Percentiles rank a stretch among this genome's conserved stretches.
Conservation (phyloP, 2,113 vertebrate species). For the Amia ocellicauda region DNA sequence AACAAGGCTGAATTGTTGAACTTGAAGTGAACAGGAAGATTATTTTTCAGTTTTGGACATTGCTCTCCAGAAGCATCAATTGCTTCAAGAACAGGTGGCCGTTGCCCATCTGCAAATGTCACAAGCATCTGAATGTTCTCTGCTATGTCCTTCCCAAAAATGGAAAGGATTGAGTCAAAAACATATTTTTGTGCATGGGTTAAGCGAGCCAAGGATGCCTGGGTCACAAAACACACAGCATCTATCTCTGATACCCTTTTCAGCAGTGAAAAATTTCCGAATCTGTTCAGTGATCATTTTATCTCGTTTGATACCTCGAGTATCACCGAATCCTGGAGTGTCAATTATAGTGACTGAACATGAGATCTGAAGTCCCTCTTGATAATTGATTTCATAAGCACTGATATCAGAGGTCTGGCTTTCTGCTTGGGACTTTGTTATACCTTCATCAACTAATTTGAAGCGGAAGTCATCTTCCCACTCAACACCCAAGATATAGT, state of each 20-base stretch:
- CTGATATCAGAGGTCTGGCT: slow-evolving; percentile 41
- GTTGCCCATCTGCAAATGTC: slow-evolving; percentile 40
- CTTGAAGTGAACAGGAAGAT: slow-evolving; percentile 33
- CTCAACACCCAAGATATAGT: slow-evolving; percentile 43
- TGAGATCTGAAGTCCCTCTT: slow-evolving; percentile 20
- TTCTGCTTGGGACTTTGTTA: slow-evolving; percentile 36
- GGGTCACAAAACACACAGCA: slow-evolving; percentile 42
- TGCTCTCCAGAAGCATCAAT: slow-evolving; percentile 28
- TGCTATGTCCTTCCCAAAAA: slow-evolving; percentile 46
- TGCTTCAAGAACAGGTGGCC: slow-evolving; percentile 31
- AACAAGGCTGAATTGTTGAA: slow-evolving; percentile 40
- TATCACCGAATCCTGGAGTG: slow-evolving; percentile 48
- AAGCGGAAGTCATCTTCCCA: slow-evolving; percentile 38
- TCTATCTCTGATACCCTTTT: slow-evolving; percentile 31
- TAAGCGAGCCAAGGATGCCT: slow-evolving; percentile 33
- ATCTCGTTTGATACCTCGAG: slow-evolving; percentile 33
- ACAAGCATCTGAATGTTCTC: slow-evolving; percentile 36
- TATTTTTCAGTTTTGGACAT: slow-evolving; percentile 18
- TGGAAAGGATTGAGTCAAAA: slow-evolving; percentile 39
- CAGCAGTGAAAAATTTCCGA: slow-evolving; percentile 25
- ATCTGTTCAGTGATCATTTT: slow-evolving; percentile 28
- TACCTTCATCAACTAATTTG: slow-evolving; percentile 37
- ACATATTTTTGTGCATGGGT: slow-evolving; percentile 35
- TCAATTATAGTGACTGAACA: slow-evolving; percentile 47
- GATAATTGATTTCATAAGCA: slow-evolving; percentile 36